Evolutionary conservation across 2,113 vertebrate species (phyloP).

Genomic region (Eclectus roratus): DNA sequence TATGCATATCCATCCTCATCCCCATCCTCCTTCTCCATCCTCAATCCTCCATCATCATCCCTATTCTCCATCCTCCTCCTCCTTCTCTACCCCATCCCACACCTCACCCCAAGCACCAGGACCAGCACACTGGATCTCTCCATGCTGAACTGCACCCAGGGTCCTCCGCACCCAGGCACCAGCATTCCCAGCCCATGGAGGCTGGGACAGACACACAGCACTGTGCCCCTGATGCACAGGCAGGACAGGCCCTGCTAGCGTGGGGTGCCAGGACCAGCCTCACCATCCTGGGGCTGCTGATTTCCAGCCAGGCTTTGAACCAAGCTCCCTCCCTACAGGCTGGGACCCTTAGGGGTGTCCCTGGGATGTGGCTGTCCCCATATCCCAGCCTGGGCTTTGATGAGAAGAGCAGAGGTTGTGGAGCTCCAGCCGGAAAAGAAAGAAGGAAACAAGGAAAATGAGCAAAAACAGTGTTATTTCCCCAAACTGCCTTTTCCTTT

Average conservation of each 20-base stretch:
- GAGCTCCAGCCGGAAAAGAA: background rate
- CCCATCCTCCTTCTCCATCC: background rate
- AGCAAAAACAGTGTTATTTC: background rate
- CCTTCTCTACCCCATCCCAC: background rate
- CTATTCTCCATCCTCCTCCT: background rate
- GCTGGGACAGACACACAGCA: fast-evolving
- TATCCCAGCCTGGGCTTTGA: background rate
- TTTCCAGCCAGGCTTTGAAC: background rate
- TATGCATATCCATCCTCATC: background rate
- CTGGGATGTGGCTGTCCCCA: fast-evolving
- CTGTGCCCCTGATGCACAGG: background rate
- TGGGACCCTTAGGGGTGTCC: background rate
- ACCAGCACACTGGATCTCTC: fast-evolving
- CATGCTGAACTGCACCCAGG: background rate
- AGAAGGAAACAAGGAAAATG: background rate
- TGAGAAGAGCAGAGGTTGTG: fast-evolving
- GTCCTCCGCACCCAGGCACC: background rate
- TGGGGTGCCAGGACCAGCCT: background rate
- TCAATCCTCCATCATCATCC: background rate
- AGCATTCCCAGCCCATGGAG: fast-evolving
- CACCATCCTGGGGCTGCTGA: background rate
- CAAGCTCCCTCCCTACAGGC: fast-evolving
- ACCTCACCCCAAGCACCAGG: background rate
- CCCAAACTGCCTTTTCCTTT: background rate
- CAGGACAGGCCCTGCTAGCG: background rate